Base-by-base conservation (phyloP, 2,888 invertebrate genomes). In the Silvanus unidentatus region DNA sequence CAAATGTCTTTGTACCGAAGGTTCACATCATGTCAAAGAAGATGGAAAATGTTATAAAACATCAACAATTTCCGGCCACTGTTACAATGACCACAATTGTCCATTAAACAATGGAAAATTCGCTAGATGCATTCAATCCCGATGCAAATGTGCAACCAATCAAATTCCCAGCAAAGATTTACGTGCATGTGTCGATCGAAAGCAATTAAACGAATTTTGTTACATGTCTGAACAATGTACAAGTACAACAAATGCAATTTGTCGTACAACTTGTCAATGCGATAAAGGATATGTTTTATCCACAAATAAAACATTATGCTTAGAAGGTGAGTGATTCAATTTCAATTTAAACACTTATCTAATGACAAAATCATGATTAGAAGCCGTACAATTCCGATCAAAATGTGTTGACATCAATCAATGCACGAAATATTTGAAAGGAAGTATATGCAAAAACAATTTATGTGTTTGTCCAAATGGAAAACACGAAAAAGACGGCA, bases 241-340 rank as follows among this genome's bases (percentile, higher is more conserved):
- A 22, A 22, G 3, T 22, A n/a, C n/a, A n/a, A n/a, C n/a, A n/a
- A 22, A 22, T 22, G 3, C 22, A 22, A 22, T 22, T 22, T 22
- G 22, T 22, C 22, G 22, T 22, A 53, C 61, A 1, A 58, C 58
- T 1, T 71, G 71, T 50, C 54, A 57, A 35, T 71, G 71, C 48
- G 39, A 48, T 11, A 47, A 58, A 1, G 66, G 64, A 15, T 69
- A 60, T 44, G 60, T 64, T 1, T 43, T 63, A 28, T 64, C 65
- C 8, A 52, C 58, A 13, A 55, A 69, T 44, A 54, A 54, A 12
- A 57, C 47, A 16, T 47, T 35, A 11, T 71, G 71, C 49, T 50
- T 70, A 42, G 62, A 57, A 63, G 68, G 71, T 69, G 10, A 32
- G 4, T 9, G n/a, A n/a, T n/a, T n/a, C n/a, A n/a, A n/a, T n/a